A percentile compares a stretch with the other conserved stretches of the same genome.
Conservation (phyloP, 2,797 vertebrate species). For the Sparus aurata region DNA sequence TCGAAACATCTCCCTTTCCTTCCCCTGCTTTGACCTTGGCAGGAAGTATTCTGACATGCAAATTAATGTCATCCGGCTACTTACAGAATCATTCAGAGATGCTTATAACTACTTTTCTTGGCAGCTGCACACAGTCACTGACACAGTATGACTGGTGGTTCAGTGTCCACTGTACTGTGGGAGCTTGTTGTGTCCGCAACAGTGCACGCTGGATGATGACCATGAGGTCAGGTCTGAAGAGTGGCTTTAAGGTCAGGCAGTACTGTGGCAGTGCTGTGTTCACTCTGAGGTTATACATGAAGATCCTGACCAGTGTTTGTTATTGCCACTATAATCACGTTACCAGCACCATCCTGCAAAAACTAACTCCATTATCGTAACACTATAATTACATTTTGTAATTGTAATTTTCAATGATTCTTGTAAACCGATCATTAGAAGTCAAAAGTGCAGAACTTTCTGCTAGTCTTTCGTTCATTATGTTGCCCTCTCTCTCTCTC, state of each 20-base stretch:
- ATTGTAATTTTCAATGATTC: not conserved
- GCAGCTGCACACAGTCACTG: not conserved
- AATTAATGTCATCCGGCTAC: not conserved
- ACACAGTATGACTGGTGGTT: not conserved
- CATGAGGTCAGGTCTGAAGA: not conserved
- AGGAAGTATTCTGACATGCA: not conserved
- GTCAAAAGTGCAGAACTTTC: not conserved
- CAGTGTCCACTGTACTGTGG: not conserved
- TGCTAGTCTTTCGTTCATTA: not conserved
- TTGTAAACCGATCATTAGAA: not conserved
- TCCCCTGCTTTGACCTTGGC: not conserved
- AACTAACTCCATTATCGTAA: not conserved
- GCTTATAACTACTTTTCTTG: not conserved
- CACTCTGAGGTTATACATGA: not conserved
- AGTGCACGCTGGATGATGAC: conserved; percentile 11
- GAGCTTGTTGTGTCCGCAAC: conserved; percentile 32
- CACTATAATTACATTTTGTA: not conserved
- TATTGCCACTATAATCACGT: not conserved
- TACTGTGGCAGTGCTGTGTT: not conserved
- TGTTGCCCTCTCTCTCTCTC: not conserved
- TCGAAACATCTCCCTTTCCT: not conserved
- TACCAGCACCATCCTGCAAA: not conserved
- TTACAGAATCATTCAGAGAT: not conserved
- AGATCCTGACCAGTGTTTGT: not conserved
- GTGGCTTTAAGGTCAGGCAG: not conserved